Percentiles rank a stretch among this genome's conserved stretches.
phyloP scores from a whole-genome alignment of 1,140 invertebrate genomes.

The Liolophura sinensis region DNA sequence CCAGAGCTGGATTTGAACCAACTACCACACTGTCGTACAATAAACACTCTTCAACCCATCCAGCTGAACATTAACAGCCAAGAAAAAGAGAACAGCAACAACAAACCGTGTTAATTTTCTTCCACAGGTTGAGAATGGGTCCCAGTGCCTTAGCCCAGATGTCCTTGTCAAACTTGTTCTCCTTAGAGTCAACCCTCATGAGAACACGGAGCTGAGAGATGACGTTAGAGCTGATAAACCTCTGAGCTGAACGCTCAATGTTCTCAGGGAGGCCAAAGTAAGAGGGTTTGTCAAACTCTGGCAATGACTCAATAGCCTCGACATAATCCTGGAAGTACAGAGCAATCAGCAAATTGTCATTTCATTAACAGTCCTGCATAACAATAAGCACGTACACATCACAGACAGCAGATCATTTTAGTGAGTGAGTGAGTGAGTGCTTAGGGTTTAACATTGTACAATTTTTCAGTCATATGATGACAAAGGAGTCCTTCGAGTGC shows the following conservation, averaged over 20 bases:
- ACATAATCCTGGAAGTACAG: conserved; percentile 65
- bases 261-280: conserved; percentile 82
- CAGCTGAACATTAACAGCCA: too few relatives aligned
- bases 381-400: background rate
- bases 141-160: conserved; percentile 67
- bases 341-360: background rate
- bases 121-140: conserved; percentile 75
- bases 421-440: too few relatives aligned
- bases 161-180: conserved; percentile 59
- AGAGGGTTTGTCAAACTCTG: conserved; percentile 70
- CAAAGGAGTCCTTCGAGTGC: too few relatives aligned
- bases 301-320: conserved; percentile 66
- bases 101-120: conserved; percentile 70
- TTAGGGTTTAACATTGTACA: too few relatives aligned
- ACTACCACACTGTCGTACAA: too few relatives aligned
- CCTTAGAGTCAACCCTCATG: conserved; percentile 51
- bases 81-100: background rate
- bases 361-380: background rate
- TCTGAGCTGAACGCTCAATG: conserved; percentile 77
- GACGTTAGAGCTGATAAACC: conserved; percentile 67
- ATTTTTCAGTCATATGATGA: too few relatives aligned
- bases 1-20: too few relatives aligned
- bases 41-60: too few relatives aligned
- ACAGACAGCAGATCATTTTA: too few relatives aligned
- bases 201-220: conserved; percentile 67